Base-by-base conservation (phyloP, 2,888 invertebrate genomes). In the Lycaena phlaeas region DNA sequence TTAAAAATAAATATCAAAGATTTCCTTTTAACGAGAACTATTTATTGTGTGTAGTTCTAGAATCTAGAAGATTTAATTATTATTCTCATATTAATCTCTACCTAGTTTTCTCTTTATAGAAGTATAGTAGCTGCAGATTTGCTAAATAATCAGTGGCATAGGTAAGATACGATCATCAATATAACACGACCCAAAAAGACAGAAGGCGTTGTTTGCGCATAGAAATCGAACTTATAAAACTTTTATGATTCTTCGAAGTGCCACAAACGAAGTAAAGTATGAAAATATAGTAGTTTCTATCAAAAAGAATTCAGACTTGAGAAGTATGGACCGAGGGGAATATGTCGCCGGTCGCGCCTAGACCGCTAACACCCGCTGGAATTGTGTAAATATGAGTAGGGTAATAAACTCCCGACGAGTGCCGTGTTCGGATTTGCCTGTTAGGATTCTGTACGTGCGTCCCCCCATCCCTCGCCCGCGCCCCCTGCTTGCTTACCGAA, bases 381-480 rank as follows among this genome's bases (percentile, higher is more conserved):
- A 69, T 71, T 69, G 74, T 77, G 73, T 73, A 76, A 77, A 77
- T 77, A 78, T 77, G 74, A 78, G 71, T 68, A 65, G 68, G 70
- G 71, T 74, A 76, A 77, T 79, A 79, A 77, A 78, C 70, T 71
- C 64, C 58, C 55, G 61, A 60, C 66, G 68, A 69, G 65, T 63
- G 62, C 57, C 64, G 66, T 65, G 67, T 71, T 72, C 58, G 68
- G 74, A 75, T 79, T 78, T 78, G 73, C 68, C 63, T 65, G 68
- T 61, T 69, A 60, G 67, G 76, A 70, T 76, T 71, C 54, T 59
- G 71, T 69, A 78, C 75, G 75, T 75, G 74, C 63, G 60, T 54
- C 69, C 62, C 65, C 66, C 68, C 56, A 49, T 45, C 53, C 53
- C 51, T 53, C 51, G 52, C 50, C 53, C 49, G 44, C 53, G 44